Percentiles rank a stretch among this genome's conserved stretches.
Conservation (phyloP, 1,140 invertebrate genomes). For the Aphelenchoides fujianensis region DNA sequence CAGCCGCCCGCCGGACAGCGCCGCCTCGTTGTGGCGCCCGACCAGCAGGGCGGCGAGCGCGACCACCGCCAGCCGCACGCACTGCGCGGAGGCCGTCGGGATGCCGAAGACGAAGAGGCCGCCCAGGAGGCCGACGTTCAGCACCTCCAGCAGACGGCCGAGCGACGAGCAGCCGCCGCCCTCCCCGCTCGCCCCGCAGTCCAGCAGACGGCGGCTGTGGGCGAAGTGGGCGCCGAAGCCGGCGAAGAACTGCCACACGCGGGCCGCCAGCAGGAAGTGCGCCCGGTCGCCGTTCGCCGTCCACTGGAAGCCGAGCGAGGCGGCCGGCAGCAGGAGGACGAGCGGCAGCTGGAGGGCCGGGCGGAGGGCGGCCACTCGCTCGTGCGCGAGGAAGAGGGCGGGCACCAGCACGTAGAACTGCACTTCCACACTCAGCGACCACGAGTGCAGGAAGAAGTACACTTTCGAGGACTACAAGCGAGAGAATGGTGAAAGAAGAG, state of each 20-base stretch:
- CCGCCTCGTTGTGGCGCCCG: neutral
- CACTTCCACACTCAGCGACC: conserved; percentile 21
- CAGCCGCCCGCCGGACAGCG: neutral
- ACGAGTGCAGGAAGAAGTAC: conserved; percentile 13
- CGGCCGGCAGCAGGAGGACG: neutral
- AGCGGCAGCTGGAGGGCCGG: neutral
- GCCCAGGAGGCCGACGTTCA: no score
- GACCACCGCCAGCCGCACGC: neutral
- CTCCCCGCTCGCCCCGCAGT: neutral
- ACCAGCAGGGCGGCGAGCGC: neutral
- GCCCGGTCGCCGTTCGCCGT: neutral
- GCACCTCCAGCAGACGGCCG: neutral
- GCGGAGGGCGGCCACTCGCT: neutral
- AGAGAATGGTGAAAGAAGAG: no score
- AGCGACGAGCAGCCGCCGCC: neutral
- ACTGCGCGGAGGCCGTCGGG: neutral
- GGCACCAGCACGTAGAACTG: conserved; percentile 18
- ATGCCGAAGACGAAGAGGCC: neutral
- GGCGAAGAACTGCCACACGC: neutral
- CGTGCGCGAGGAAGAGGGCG: conserved; percentile 22
- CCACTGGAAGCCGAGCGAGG: neutral
- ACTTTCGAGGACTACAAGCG: neutral
- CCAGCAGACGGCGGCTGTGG: neutral
- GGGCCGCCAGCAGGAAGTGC: neutral
- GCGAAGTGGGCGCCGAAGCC: neutral